A percentile compares a stretch with the other conserved stretches of the same genome.
Conservation (phyloP, 2,797 vertebrate species). For the Gallinago stenura region DNA sequence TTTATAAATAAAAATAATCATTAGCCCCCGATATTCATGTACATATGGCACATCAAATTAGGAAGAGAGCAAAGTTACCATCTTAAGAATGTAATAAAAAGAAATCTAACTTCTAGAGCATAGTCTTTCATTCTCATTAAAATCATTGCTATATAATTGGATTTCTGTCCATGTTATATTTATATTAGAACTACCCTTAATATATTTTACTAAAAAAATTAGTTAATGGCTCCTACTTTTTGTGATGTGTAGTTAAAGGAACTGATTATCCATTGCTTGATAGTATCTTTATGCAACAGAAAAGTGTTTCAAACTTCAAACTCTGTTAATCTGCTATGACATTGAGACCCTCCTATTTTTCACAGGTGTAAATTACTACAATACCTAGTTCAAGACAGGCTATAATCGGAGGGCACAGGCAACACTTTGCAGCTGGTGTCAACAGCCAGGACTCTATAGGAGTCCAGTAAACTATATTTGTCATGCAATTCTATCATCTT, state of each 20-base stretch:
- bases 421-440: not conserved
- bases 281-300: not conserved
- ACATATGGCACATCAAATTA: not conserved
- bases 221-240: not conserved
- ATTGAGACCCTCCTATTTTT: not conserved
- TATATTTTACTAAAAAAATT: slow-evolving; percentile 2
- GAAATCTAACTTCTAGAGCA: slow-evolving; percentile 8
- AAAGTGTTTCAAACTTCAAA: not conserved
- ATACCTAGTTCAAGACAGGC: not conserved
- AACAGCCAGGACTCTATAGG: not conserved
- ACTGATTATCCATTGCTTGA: not conserved
- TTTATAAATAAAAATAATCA: slow-evolving; percentile 5
- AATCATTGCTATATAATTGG: slow-evolving; percentile 5
- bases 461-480: not conserved
- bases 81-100: slow-evolving; percentile 17
- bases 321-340: not conserved
- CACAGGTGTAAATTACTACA: not conserved
- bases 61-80: not conserved
- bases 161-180: slow-evolving; percentile 17
- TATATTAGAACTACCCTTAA: slow-evolving; percentile 7
- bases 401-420: not conserved
- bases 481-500: not conserved
- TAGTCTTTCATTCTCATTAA: slow-evolving; percentile 23
- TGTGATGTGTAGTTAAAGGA: slow-evolving; percentile 1
- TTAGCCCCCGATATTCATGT: not conserved